Percentiles rank a stretch among this genome's conserved stretches.
These are phyloP conservation scores for Callimorpha dominula DNA, from an alignment of 2,888 invertebrate species.

Conservation along the genomic window DNA sequence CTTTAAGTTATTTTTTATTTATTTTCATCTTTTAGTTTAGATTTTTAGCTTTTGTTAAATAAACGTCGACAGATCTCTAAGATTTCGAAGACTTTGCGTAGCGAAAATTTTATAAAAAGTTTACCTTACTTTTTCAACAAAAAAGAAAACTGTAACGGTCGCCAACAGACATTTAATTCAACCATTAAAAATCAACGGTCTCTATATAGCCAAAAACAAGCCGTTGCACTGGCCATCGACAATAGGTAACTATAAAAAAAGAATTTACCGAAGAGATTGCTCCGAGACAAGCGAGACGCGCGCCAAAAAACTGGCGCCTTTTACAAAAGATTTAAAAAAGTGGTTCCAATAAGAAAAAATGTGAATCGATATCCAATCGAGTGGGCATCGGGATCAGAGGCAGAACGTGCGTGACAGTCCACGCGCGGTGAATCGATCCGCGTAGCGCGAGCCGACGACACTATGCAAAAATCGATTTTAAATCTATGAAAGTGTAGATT, in stretches of 20 bases:
- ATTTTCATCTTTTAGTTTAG: not conserved
- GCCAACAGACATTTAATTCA: constrained; percentile 61
- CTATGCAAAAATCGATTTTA: constrained; percentile 75
- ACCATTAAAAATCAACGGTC: constrained; percentile 71
- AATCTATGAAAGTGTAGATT: constrained; percentile 53
- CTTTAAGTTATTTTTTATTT: not conserved
- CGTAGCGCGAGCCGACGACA: constrained; percentile 62
- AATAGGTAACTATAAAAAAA: constrained; percentile 63
- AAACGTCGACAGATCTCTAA: constrained; percentile 21
- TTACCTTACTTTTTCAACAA: constrained; percentile 51
- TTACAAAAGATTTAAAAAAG: constrained; percentile 60
- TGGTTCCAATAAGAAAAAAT: constrained; percentile 60
- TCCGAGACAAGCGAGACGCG: constrained; percentile 65
- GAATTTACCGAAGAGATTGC: constrained; percentile 70
- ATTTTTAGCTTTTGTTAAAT: not conserved
- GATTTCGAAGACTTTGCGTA: constrained; percentile 43
- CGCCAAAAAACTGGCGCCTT: constrained; percentile 71
- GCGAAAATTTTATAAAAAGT: constrained; percentile 40
- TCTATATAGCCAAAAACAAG: constrained; percentile 69
- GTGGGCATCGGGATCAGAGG: constrained; percentile 62
- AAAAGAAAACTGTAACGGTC: constrained; percentile 62
- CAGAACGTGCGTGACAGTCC: constrained; percentile 78
- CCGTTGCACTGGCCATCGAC: constrained; percentile 62
- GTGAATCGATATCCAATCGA: constrained; percentile 72
- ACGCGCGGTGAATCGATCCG: constrained; percentile 71